Percentiles rank a stretch among this genome's conserved stretches.
Evolutionary conservation across 2,888 invertebrate genomes (phyloP).

Genomic region (Thyatira batis): DNA sequence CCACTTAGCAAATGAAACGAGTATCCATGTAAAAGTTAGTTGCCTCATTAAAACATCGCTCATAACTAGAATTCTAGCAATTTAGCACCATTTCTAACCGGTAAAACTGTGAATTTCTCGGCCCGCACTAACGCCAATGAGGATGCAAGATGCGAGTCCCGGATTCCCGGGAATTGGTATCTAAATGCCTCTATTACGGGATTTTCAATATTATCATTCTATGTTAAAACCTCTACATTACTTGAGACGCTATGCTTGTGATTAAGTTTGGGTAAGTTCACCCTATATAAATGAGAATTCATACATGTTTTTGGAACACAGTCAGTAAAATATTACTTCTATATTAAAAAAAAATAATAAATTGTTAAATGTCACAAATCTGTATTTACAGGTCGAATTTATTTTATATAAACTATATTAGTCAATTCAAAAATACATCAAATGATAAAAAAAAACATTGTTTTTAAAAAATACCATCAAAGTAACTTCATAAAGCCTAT

Average conservation of each 20-base stretch:
- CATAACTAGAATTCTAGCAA: neutral
- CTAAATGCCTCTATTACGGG: slow-evolving; percentile 27
- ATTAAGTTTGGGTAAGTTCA: neutral
- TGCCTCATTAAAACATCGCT: neutral
- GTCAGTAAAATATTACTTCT: too few species aligned
- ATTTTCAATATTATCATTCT: slow-evolving; percentile 29
- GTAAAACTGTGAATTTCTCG: slow-evolving; percentile 15
- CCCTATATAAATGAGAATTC: too few species aligned
- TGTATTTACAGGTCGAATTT: too few species aligned
- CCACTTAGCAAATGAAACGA: neutral
- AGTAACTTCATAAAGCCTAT: too few species aligned
- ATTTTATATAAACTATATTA: too few species aligned
- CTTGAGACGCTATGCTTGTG: neutral
- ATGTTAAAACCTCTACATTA: slow-evolving; percentile 3
- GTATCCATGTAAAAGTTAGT: neutral
- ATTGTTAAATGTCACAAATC: too few species aligned
- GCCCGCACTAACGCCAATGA: slow-evolving; percentile 15
- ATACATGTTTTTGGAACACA: too few species aligned
- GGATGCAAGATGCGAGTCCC: slow-evolving; percentile 18
- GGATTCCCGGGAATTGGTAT: slow-evolving; percentile 23
- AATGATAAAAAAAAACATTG: too few species aligned
- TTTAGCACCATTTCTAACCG: neutral
- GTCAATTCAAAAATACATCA: too few species aligned
- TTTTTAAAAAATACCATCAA: too few species aligned
- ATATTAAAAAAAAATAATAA: too few species aligned